A percentile compares a stretch with the other conserved stretches of the same genome.
Evolutionary conservation across 53 echinoderm and acorn worm species (phyloP).

Genomic region (Holothuria scabra): DNA sequence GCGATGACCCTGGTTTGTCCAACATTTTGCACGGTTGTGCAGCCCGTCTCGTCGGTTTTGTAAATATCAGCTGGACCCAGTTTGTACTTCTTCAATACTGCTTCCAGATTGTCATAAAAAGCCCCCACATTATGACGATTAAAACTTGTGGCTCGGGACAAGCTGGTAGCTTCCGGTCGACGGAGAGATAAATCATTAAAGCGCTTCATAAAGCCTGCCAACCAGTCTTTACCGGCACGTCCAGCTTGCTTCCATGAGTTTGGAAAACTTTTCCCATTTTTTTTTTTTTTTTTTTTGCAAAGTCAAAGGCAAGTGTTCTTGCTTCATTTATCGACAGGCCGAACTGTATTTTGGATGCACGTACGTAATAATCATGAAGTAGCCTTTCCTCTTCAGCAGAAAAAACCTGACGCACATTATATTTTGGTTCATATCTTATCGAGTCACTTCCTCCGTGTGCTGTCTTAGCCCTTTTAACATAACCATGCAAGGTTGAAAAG

Average conservation of each 20-base stretch:
- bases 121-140: constrained; percentile 2
- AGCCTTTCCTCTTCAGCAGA: not conserved
- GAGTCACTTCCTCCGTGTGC: not conserved
- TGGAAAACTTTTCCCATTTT: not conserved
- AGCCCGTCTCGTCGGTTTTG: constrained; percentile 29
- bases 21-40: constrained; percentile 42
- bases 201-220: constrained; percentile 14
- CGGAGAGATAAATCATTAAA: constrained; percentile 8
- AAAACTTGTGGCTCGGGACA: constrained; percentile 16
- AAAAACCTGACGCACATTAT: constrained; percentile 35
- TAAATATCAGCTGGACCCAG: constrained; percentile 22
- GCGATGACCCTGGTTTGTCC: not conserved
- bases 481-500: constrained; percentile 40
- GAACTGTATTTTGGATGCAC: constrained; percentile 29
- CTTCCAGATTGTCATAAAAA: constrained; percentile 24
- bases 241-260: not conserved
- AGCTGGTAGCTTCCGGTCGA: not conserved
- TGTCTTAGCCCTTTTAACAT: constrained; percentile 31
- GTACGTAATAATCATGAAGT: not conserved
- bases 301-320: not conserved
- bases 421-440: constrained; percentile 22
- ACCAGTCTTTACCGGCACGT: not conserved
- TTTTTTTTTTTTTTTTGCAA: constrained; percentile 24
- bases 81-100: constrained; percentile 7
- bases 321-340: not conserved